A percentile compares a stretch with the other conserved stretches of the same genome.
Conservation (phyloP, 2,113 vertebrate genomes). For the Paralichthys olivaceus region DNA sequence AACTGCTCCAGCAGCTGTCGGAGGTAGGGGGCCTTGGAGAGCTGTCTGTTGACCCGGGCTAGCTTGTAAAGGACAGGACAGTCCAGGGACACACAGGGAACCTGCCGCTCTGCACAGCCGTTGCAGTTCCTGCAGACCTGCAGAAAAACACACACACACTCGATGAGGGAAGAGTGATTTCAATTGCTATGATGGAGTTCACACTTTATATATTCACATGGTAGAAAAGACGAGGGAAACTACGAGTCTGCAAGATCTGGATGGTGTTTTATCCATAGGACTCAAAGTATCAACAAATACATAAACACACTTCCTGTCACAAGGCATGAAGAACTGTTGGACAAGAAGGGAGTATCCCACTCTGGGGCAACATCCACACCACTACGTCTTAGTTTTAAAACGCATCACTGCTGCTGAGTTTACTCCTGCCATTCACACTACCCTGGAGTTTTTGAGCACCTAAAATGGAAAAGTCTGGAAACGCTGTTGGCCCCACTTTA, state of each 20-base stretch:
- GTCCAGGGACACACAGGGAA: conserved; percentile 92
- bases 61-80: conserved; percentile 96
- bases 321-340: no score
- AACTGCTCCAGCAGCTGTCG: conserved; percentile 97
- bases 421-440: no score
- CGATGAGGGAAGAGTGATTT: neutral
- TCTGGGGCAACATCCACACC: no score
- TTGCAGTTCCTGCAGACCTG: conserved; percentile 96
- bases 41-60: conserved; percentile 89
- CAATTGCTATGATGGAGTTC: neutral
- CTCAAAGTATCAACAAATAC: no score
- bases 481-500: no score
- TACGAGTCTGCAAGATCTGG: neutral
- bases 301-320: no score
- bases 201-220: neutral
- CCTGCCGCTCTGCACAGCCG: conserved; percentile 88
- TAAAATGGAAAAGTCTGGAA: no score
- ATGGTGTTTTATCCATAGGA: no score
- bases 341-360: no score
- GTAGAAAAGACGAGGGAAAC: neutral
- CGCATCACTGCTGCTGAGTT: no score
- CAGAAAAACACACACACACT: conserved; percentile 25
- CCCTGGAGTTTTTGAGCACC: no score
- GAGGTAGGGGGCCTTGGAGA: conserved; percentile 94
- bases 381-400: no score